phyloP scores from a whole-genome alignment of 2,113 vertebrate species.

The Pampusana beccarii region DNA sequence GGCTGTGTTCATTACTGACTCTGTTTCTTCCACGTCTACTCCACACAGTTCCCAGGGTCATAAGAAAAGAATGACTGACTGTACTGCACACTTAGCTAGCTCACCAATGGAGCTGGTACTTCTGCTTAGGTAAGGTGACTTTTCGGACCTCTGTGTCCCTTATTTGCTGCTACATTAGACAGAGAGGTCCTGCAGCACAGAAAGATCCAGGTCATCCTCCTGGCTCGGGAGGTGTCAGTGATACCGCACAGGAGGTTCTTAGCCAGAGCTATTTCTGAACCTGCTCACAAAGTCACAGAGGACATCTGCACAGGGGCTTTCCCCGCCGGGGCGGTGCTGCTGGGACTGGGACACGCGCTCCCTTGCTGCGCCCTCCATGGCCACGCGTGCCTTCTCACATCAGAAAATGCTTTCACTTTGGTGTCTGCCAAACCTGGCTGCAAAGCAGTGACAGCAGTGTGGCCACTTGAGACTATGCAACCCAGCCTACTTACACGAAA shows the following conservation, averaged over 20 bases:
- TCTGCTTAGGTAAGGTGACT: not conserved
- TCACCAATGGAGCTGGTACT: fast-evolving
- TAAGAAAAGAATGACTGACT: not conserved
- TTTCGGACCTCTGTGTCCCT: not conserved
- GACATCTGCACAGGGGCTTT: not conserved
- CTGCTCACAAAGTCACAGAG: conserved; percentile 31
- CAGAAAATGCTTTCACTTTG: not conserved
- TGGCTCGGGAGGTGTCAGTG: not conserved
- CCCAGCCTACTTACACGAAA: not conserved
- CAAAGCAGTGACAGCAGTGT: not conserved
- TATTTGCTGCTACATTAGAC: not conserved
- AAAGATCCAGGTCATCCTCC: conserved; percentile 20
- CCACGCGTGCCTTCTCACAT: not conserved
- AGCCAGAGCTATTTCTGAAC: conserved; percentile 22
- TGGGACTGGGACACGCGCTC: fast-evolving
- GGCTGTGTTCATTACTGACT: not conserved
- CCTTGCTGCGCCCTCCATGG: not conserved
- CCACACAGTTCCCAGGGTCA: not conserved
- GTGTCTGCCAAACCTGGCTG: not conserved
- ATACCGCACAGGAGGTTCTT: not conserved
- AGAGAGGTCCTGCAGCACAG: not conserved
- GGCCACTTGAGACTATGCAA: not conserved
- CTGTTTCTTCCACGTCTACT: not conserved
- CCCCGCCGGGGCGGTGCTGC: fast-evolving
- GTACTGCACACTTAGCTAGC: not conserved